Base-by-base conservation (phyloP, 2,888 invertebrate genomes). In the Leucozona laternaria region DNA sequence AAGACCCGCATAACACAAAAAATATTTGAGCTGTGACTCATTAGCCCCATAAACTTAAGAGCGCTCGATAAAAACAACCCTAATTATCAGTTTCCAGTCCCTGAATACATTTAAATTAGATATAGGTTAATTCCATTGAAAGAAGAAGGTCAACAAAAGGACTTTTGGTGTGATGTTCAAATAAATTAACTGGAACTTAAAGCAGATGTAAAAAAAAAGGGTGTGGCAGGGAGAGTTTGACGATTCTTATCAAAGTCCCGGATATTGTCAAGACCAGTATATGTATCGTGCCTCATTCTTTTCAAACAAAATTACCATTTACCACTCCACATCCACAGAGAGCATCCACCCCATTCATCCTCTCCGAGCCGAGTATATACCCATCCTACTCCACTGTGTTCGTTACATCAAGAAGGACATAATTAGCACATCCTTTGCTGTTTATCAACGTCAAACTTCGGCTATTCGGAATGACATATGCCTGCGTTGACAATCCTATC, bases 401-500 rank as follows among this genome's bases (percentile, higher is more conserved):
- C 68, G 91, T 90, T 20, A 92, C 90, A 88, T 91, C 90, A 68
- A 91, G 91, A 22, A 91, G 79, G 75, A 85, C 79, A 79, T 88
- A 89, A 68, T 89, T 89, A 22, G 78, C 64, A 53, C 70, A 81
- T 50, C 80, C 76, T 57, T 60, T 81, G 82, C 88, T 90, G 83
- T 89, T 90, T 55, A 92, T 90, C 28, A 91, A 84, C 86, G 91
- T 91, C 90, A 92, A 90, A 89, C 92, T 92, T 66, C 91, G 90
- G 83, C 92, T 92, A 81, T 91, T 92, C 76, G 92, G 91, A 60
- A 92, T 88, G 13, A 90, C 89, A 64, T 90, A 90, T 8, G 90
- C 89, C 73, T 91, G 90, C 25, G 89, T 89, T 31, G 90, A 88
- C 72, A 90, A 78, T 10, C 89, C 90, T 20, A 90, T 89, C 55